Percentiles rank a stretch among this genome's conserved stretches.
Conservation (phyloP, 2,888 invertebrate genomes). For the Thymelicus sylvestris region DNA sequence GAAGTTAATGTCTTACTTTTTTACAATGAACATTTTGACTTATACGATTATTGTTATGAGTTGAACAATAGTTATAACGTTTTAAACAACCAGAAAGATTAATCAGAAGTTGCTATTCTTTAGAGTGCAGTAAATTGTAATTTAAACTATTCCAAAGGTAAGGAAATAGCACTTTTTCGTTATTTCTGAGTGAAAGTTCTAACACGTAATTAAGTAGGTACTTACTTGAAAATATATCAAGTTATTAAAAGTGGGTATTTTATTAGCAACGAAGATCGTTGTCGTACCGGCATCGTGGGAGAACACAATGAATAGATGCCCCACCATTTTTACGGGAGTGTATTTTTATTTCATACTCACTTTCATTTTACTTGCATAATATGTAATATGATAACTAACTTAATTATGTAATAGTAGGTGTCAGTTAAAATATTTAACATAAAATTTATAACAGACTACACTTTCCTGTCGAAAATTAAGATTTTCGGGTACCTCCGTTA, state of each 20-base stretch:
- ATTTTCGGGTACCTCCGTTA: too few relatives aligned
- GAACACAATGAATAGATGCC: slow-evolving; percentile 70
- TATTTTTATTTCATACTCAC: slow-evolving; percentile 63
- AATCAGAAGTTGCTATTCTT: too few relatives aligned
- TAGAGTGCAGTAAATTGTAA: too few relatives aligned
- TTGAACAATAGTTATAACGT: too few relatives aligned
- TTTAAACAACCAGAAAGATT: too few relatives aligned
- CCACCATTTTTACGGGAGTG: slow-evolving; percentile 63
- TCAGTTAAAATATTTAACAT: too few relatives aligned
- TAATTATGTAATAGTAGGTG: not conserved
- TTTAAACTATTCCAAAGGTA: too few relatives aligned
- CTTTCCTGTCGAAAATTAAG: too few relatives aligned
- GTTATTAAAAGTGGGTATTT: slow-evolving; percentile 49
- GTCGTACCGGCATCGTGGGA: slow-evolving; percentile 72
- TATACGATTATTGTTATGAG: too few relatives aligned
- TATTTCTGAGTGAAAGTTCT: slow-evolving; percentile 46
- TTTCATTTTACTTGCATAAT: slow-evolving; percentile 67
- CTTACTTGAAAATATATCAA: slow-evolving; percentile 50
- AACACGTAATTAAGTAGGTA: slow-evolving; percentile 27
- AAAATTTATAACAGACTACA: too few relatives aligned
- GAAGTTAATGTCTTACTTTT: not conserved
- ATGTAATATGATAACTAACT: slow-evolving; percentile 48
- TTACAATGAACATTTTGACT: too few relatives aligned
- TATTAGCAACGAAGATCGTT: slow-evolving; percentile 52
- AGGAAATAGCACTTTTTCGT: not conserved